Base-by-base conservation (phyloP, 2,797 vertebrate genomes). In the Moxostoma hubbsi region DNA sequence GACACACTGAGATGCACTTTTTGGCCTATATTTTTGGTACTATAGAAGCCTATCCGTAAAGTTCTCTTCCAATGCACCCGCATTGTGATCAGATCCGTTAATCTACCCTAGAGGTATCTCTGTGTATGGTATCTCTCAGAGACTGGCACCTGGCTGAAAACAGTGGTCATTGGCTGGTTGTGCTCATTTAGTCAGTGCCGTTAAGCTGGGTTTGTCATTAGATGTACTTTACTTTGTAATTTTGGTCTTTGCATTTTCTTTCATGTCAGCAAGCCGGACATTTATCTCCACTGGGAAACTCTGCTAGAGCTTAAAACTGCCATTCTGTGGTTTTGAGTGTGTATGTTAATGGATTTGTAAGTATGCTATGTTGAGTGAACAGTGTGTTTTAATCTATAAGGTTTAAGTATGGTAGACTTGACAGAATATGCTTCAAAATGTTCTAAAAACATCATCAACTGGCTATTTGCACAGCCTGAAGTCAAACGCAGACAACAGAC, bases 1-100 rank as follows among this genome's bases (percentile, higher is more conserved):
- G 85, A 88, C 50, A 50, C 64, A 66, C 91, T 91, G 85, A 89
- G 51, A 50, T 6, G 5, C n/a, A 49, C 46, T 10, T n/a, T 15
- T 46, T 18, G 5, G 11, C 12, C 24, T 24, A 24, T 24, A 2
- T 24, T 24, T 57, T 49, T 2, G 9, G 36, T 47, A 16, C 24
- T 51, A 66, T 15, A 46, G 15, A 24, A 36, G 43, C 36, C 16
- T 73, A 43, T 36, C 47, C 51, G 13, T 68, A 15, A 45, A 9
- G 15, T 61, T 50, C 59, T 50, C 58, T 61, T 61, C 24, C 24
- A 24, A 24, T 24, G 24, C n/a, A 2, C 2, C 68, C 7, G 7
- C 6, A 2, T 13, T 62, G 57, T 15, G 13, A 61, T 69, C 24
- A 24, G 24, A 24, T 24, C 24, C 2, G 1, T 3, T 24, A 24